Percentiles rank a stretch among this genome's conserved stretches.
These are phyloP conservation scores for Penelope pileata DNA, from an alignment of 2,113 vertebrate genomes.

Conservation along the genomic window DNA sequence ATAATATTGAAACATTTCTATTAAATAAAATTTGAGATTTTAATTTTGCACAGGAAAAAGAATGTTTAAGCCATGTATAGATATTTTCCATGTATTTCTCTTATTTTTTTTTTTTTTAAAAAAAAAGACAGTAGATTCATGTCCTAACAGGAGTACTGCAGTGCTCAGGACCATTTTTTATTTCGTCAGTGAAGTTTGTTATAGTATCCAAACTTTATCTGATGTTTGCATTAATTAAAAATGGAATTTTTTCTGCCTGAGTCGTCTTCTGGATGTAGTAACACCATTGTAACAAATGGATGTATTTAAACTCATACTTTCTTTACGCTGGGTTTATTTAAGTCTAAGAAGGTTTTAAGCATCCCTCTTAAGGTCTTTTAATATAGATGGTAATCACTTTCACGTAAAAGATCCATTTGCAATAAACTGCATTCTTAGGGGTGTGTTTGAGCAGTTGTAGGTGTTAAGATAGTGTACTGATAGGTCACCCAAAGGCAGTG, in stretches of 20 bases:
- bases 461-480: neutral
- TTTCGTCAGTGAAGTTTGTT: neutral
- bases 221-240: neutral
- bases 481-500: neutral
- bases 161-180: neutral
- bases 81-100: neutral
- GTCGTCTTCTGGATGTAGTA: neutral
- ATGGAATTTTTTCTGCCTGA: neutral
- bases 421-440: neutral
- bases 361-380: neutral
- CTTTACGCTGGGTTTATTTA: neutral
- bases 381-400: neutral
- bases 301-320: neutral
- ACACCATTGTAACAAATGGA: neutral
- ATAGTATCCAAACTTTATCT: neutral
- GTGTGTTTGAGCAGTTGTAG: neutral
- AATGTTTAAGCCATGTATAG: neutral
- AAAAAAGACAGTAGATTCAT: neutral
- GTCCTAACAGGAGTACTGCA: neutral
- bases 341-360: neutral
- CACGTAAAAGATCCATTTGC: neutral
- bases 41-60: neutral
- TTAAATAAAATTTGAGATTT: neutral
- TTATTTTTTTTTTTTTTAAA: too few relatives aligned
- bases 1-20: neutral